phyloP scores from a whole-genome alignment of 2,888 invertebrate species.

The Lissocephala sabroskyi region DNA sequence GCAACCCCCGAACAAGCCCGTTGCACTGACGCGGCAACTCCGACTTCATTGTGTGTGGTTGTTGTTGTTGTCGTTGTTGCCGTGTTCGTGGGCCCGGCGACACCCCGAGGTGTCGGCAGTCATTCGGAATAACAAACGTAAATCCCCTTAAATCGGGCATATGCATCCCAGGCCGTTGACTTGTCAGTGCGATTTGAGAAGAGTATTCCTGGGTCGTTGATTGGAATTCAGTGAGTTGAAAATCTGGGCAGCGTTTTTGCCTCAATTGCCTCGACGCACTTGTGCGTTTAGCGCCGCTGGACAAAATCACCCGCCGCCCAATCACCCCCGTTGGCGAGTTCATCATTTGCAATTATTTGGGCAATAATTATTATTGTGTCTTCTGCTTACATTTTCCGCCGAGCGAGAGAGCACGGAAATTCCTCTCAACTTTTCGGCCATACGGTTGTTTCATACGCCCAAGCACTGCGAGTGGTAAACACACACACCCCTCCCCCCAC shows the following conservation, averaged over 20 bases:
- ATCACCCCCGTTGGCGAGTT: conserved; percentile 16
- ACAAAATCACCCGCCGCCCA: conserved; percentile 7
- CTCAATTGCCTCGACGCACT: conserved; percentile 49
- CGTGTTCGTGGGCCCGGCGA: conserved; percentile 27
- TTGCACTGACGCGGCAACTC: no score
- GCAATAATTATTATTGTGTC: conserved; percentile 71
- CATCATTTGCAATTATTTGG: conserved; percentile 69
- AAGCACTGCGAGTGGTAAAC: conserved; percentile 21
- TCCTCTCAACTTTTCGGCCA: conserved; percentile 1
- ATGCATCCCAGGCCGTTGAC: conserved; percentile 32
- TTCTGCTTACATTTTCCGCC: conserved; percentile 58
- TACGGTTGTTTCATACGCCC: conserved; percentile 3
- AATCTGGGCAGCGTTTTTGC: conserved; percentile 28
- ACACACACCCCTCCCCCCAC: conserved; percentile 18
- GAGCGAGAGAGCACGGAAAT: background rate
- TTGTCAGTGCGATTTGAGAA: background rate
- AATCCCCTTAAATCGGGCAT: conserved; percentile 31
- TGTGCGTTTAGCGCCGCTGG: conserved; percentile 39
- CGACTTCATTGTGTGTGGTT: background rate
- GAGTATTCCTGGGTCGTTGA: background rate
- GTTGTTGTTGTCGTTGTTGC: background rate
- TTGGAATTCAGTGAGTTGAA: conserved; percentile 12
- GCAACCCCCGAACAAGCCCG: no score
- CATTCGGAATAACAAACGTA: conserved; percentile 68
- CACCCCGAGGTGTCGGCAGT: conserved; percentile 73